These are phyloP conservation scores for Cyclargus thomasi DNA, from an alignment of 1,140 invertebrate species.

Conservation along the genomic window DNA sequence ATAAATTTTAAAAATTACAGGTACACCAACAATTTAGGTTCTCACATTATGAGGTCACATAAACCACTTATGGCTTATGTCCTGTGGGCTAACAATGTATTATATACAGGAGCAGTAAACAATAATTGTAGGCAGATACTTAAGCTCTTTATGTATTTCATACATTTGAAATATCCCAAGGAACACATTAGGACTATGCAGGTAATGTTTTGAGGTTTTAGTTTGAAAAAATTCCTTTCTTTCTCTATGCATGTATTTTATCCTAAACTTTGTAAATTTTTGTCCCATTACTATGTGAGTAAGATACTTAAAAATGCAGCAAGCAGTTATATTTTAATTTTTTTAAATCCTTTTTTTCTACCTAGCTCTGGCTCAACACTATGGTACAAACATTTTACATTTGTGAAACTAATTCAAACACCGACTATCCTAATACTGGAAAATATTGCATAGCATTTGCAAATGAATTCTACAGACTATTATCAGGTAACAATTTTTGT, in stretches of 20 bases:
- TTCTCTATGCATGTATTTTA: no score
- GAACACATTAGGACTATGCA: conserved; percentile 45
- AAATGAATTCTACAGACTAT: conserved; percentile 51
- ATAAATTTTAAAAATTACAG: conserved; percentile 33
- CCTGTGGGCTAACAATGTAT: conserved; percentile 46
- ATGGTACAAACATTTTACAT: conserved; percentile 47
- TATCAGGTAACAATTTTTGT: conserved; percentile 39
- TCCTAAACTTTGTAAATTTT: no score
- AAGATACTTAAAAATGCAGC: no score
- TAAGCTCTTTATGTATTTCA: conserved; percentile 45
- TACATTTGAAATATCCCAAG: conserved; percentile 57
- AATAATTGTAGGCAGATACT: conserved; percentile 50
- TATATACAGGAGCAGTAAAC: conserved; percentile 45
- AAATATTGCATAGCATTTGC: conserved; percentile 43
- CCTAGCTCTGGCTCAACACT: conserved; percentile 50
- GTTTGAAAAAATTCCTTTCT: no score
- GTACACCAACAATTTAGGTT: conserved; percentile 42
- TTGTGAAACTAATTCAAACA: conserved; percentile 40
- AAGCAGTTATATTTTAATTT: no score
- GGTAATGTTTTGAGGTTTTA: conserved; percentile 32
- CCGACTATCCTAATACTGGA: conserved; percentile 49
- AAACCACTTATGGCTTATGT: conserved; percentile 53
- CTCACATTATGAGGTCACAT: conserved; percentile 45
- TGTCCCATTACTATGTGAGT: no score
- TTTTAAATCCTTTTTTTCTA: neutral